These are phyloP conservation scores for Phortica magna DNA, from an alignment of 2,888 invertebrate species.

Conservation along the genomic window DNA sequence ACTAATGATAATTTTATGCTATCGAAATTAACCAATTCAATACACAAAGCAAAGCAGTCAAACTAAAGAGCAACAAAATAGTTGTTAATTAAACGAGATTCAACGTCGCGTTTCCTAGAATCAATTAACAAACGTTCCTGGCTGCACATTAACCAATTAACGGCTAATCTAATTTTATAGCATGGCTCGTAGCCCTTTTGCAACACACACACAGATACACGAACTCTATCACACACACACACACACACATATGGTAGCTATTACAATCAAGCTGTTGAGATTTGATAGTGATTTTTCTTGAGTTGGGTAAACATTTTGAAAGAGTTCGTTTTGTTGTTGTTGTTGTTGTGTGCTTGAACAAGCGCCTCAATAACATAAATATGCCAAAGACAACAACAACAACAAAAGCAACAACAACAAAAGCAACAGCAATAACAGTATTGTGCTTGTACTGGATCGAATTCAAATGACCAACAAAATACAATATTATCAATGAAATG, in stretches of 20 bases:
- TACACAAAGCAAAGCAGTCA: background rate
- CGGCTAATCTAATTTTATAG: slow-evolving; percentile 73
- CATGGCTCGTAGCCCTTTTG: slow-evolving; percentile 1
- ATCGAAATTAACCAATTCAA: slow-evolving; percentile 48
- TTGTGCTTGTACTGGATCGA: background rate
- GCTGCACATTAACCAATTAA: slow-evolving; percentile 72
- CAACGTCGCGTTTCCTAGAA: slow-evolving; percentile 56
- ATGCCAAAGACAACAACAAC: slow-evolving; percentile 15
- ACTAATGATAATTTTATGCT: slow-evolving; percentile 64
- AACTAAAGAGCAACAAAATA: slow-evolving; percentile 52
- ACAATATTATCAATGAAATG: slow-evolving; percentile 70
- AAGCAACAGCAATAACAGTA: background rate
- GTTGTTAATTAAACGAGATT: slow-evolving; percentile 71
- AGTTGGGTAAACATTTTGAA: background rate
- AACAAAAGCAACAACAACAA: slow-evolving; percentile 8
- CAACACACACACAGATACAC: background rate
- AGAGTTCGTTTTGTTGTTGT: background rate
- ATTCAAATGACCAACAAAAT: slow-evolving; percentile 30
- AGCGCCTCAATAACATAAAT: slow-evolving; percentile 33
- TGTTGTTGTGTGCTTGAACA: background rate
- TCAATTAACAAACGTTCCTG: slow-evolving; percentile 71
- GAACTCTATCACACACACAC: background rate
- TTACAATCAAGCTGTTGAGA: slow-evolving; percentile 3
- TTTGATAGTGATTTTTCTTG: background rate
- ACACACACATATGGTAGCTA: background rate